These are phyloP conservation scores for Coracopsis vasa DNA, from an alignment of 2,113 vertebrate genomes.

Conservation along the genomic window DNA sequence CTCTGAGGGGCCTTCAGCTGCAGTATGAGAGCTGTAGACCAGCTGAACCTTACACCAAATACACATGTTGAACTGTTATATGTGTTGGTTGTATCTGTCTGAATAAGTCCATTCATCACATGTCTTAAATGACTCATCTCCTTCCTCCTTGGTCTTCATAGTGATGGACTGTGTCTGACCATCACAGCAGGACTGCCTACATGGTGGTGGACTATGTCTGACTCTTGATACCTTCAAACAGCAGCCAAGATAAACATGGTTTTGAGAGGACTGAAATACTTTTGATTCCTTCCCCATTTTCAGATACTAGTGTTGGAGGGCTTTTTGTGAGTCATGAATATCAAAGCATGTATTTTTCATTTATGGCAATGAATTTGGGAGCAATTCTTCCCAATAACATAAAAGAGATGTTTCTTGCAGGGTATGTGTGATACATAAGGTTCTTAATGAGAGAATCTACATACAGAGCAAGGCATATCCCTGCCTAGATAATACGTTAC, in stretches of 20 bases:
- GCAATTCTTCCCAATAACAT: neutral
- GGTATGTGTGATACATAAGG: neutral
- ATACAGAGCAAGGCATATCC: neutral
- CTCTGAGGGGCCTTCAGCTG: neutral
- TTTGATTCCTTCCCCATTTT: neutral
- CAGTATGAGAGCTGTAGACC: neutral
- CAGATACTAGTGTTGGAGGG: neutral
- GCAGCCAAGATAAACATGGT: fast-evolving
- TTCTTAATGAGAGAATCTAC: neutral
- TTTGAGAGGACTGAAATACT: neutral
- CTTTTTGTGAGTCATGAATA: neutral
- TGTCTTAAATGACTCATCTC: neutral
- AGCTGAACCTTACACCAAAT: neutral
- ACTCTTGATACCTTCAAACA: neutral
- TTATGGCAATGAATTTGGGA: neutral
- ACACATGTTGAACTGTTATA: fast-evolving
- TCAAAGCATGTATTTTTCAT: neutral
- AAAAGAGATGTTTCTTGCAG: neutral
- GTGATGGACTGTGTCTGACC: neutral
- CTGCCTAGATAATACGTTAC: neutral
- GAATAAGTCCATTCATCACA: neutral
- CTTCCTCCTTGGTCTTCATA: neutral
- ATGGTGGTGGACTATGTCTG: neutral
- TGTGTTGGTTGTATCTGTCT: fast-evolving
- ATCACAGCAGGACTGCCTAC: neutral